Conservation (phyloP, 2,888 invertebrate genomes). For the Paralinhomoeus sp. region DNA sequence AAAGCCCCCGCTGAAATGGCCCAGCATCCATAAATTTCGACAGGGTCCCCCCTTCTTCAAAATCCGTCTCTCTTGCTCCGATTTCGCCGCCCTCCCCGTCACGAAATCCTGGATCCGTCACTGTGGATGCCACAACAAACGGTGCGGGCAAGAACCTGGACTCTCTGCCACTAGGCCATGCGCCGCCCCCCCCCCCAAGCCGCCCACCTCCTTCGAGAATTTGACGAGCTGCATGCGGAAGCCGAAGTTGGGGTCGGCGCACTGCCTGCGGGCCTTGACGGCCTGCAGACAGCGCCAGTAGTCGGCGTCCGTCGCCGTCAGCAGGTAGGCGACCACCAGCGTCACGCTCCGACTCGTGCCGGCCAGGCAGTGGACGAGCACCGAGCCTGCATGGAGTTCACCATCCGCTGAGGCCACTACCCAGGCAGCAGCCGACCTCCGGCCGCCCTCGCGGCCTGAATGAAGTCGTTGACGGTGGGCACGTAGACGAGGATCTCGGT, state of each 20-base stretch:
- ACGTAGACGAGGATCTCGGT: slow-evolving; percentile 10
- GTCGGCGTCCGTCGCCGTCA: slow-evolving; percentile 9
- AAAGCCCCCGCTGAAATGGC: no score
- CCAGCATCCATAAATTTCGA: no score
- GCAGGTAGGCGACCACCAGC: slow-evolving; percentile 15
- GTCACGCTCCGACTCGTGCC: slow-evolving; percentile 16
- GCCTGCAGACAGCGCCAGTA: slow-evolving; percentile 10
- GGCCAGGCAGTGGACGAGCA: slow-evolving; percentile 19
- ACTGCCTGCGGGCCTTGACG: slow-evolving; percentile 9
- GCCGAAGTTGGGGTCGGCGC: slow-evolving; percentile 17
- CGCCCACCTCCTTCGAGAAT: slow-evolving; percentile 10
- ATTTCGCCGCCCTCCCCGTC: no score
- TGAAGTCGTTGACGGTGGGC: slow-evolving; percentile 9
- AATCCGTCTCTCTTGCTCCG: no score
- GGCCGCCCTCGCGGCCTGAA: slow-evolving; percentile 9
- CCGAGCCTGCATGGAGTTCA: slow-evolving; percentile 13
- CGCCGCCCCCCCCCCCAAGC: no score
- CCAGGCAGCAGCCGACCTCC: slow-evolving; percentile 6
- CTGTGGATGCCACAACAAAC: no score
- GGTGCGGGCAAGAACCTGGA: no score
- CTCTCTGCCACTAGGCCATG: no score
- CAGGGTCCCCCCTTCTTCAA: no score
- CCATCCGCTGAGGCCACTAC: no score
- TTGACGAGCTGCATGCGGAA: slow-evolving; percentile 16
- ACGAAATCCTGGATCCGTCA: no score